A percentile compares a stretch with the other conserved stretches of the same genome.
These are phyloP conservation scores for Psittacula cyanocephala DNA, from an alignment of 2,113 vertebrate genomes.

Conservation along the genomic window DNA sequence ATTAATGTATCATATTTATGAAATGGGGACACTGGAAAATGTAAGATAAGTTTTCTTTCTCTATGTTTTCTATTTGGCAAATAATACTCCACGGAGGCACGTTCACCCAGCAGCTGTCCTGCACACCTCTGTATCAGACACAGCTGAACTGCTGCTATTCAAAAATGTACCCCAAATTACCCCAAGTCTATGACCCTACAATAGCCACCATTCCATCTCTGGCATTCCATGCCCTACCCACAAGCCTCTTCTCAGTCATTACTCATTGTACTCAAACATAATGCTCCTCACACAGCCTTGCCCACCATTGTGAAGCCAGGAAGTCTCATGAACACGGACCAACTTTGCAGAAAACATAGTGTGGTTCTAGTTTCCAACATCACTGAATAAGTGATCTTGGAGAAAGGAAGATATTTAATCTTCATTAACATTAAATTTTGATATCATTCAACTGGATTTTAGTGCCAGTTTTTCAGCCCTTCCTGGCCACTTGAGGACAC, in stretches of 20 bases:
- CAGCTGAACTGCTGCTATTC: neutral
- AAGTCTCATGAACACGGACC: neutral
- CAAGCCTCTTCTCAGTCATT: neutral
- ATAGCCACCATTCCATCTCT: neutral
- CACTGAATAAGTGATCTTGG: neutral
- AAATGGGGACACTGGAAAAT: constrained; percentile 65
- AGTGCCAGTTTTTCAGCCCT: neutral
- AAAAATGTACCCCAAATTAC: neutral
- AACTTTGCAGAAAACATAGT: neutral
- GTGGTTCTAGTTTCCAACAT: neutral
- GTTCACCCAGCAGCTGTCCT: neutral
- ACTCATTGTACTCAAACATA: neutral
- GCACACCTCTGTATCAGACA: neutral
- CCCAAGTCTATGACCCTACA: rapidly evolving
- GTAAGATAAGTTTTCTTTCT: constrained; percentile 61
- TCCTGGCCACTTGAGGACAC: neutral
- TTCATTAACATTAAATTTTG: neutral
- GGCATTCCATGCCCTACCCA: neutral
- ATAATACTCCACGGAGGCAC: neutral
- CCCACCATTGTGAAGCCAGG: neutral
- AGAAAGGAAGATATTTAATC: neutral
- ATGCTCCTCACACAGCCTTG: neutral
- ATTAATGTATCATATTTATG: constrained; percentile 70
- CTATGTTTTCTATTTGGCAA: neutral
- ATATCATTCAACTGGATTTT: neutral